These are phyloP conservation scores for Blera fallax DNA, from an alignment of 2,888 invertebrate genomes.

Conservation along the genomic window DNA sequence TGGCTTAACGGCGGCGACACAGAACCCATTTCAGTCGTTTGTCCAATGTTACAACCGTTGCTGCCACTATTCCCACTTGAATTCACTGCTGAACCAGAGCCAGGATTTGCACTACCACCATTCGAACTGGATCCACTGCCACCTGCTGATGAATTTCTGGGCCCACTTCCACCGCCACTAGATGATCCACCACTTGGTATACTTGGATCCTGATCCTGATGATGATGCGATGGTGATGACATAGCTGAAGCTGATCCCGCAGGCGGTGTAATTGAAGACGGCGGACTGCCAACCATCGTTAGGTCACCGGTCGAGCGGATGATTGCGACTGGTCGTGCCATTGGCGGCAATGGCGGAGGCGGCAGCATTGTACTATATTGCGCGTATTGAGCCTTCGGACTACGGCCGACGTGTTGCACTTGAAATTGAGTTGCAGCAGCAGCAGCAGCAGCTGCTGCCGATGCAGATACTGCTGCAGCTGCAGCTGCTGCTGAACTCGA, in stretches of 20 bases:
- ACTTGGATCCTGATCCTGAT: conserved; percentile 77
- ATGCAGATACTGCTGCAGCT: conserved; percentile 73
- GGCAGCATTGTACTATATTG: conserved; percentile 94
- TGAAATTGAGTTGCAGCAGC: conserved; percentile 74
- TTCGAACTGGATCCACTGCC: conserved; percentile 53
- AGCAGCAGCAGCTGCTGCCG: conserved; percentile 38
- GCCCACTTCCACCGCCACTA: conserved; percentile 12
- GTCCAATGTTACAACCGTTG: conserved; percentile 66
- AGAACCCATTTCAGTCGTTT: conserved; percentile 69
- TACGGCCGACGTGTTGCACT: conserved; percentile 81
- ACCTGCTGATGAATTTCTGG: conserved; percentile 19
- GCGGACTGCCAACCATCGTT: conserved; percentile 85
- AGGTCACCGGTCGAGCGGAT: conserved; percentile 92
- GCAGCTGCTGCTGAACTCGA: conserved; percentile 62
- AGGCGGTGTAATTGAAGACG: conserved; percentile 85
- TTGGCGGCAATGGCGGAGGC: conserved; percentile 96
- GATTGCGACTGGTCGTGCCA: conserved; percentile 98
- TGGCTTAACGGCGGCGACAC: conserved; percentile 77
- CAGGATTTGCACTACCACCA: conserved; percentile 53
- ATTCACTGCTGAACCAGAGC: conserved; percentile 35
- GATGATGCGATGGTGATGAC: conserved; percentile 78
- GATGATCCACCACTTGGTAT: conserved; percentile 33
- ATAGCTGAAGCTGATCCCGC: conserved; percentile 76
- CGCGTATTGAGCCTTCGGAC: conserved; percentile 89
- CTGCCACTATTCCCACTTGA: conserved; percentile 54